Evolutionary conservation across 2,888 invertebrate genomes (phyloP), one percentile per base, ranked within the genome.

Genomic region (Gerris lacustris): DNA sequence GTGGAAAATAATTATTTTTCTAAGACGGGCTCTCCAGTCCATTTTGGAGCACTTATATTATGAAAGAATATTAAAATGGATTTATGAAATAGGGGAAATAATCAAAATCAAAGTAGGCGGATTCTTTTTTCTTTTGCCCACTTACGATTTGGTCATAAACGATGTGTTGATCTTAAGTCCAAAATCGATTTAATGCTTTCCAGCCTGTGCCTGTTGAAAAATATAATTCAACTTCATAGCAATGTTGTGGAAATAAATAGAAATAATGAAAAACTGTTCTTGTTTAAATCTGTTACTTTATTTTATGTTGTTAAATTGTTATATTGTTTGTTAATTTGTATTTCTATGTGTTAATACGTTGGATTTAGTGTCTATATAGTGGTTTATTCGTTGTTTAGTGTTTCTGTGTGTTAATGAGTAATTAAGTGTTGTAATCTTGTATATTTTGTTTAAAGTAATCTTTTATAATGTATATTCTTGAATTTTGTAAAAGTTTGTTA

Each of bases 151-250:
- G 15, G 55, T 55, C 55, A 55, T 55, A 11, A 55, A 11, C 55
- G 55, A 15, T 15, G 55, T 11, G 55, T 55, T 9, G 55, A 55
- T 55, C 55, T 55, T 55, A 11, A 55, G 11, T 55, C 55, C 55
- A 55, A 11, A 15, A 55, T 9, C 55, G 15, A 11, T 55, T 55
- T 55, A 11, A 15, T 9, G 55, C 15, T 55, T 55, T 11, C 55
- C 55, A 55, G 11, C 55, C 55, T 55, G 55, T 55, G 55, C 55
- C 45, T 66, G 66, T 43, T 44, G 45, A 18, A 64, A 69, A 69
- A 45, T 15, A 31, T 45, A 31, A 69, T 63, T 64, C 44, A n/a
- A 43, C n/a, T 44, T 15, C n/a, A 47, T 44, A 63, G 11, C 15
- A 63, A 63, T 64, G 55, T 67, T 44, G n/a, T 62, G 15, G 11